phyloP scores from a whole-genome alignment of 2,888 invertebrate genomes.

The Dryobota labecula region DNA sequence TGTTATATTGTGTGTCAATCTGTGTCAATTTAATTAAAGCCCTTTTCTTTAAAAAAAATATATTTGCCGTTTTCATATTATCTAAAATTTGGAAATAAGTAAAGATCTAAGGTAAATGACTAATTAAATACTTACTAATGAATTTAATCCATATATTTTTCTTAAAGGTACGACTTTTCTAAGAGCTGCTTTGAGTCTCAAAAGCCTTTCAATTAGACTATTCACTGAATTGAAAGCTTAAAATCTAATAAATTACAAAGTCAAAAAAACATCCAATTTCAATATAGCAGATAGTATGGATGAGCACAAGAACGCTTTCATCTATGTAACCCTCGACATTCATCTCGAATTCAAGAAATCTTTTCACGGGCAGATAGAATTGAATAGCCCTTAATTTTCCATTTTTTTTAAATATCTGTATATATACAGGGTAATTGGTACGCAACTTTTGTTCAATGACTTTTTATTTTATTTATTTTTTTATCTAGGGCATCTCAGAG shows the following conservation, averaged over 20 bases:
- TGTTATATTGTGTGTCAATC: background rate
- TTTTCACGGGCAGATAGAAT: background rate
- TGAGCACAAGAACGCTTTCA: background rate
- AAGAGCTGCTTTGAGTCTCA: background rate
- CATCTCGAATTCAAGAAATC: background rate
- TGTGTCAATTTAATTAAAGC: background rate
- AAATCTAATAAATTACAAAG: background rate
- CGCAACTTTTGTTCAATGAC: no score
- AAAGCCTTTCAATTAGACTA: background rate
- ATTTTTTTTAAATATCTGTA: background rate
- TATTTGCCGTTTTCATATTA: background rate
- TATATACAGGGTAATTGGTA: no score
- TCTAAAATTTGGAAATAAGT: background rate
- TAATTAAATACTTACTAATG: background rate
- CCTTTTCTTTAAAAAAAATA: no score
- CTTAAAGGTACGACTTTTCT: background rate
- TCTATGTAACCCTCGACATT: background rate
- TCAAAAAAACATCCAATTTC: background rate
- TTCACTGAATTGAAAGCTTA: background rate
- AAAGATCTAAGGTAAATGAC: background rate
- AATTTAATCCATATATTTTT: background rate
- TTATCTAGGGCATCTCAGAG: no score
- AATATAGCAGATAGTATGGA: background rate
- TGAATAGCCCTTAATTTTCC: conserved; percentile 6
- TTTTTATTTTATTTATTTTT: no score